Evolutionary conservation across 2,113 vertebrate genomes (phyloP), one percentile per base, ranked within the genome.

Genomic region (Myiagra hebetior): DNA sequence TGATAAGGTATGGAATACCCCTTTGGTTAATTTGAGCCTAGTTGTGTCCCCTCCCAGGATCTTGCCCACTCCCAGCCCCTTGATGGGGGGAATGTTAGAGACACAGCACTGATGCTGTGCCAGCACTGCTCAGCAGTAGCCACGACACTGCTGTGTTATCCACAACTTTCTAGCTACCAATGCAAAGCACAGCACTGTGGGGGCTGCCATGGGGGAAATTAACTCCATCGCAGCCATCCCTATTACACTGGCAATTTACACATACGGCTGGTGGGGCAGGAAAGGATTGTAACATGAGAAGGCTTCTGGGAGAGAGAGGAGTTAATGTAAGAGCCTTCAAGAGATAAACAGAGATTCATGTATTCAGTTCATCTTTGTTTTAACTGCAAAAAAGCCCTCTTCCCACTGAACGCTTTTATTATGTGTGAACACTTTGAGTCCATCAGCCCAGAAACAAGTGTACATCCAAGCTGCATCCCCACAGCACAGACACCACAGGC

Each of bases 191-290:
- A 64, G 22, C 26, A 44, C 28, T 47, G 2, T 42, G 21, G 26
- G 16, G 8, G 31, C 39, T 70, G 19, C 39, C 26, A 6, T 5
- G 24, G 26, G 11, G 50, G 72, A 49, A 64, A n/a, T 56, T 18
- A 72, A 35, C 9, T 49, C 49, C 11, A 26, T 42, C 6, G 56
- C 67, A 42, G 21, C 26, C 27, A 42, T 15, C 13, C 37, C 19
- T 19, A 33, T 4, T 19, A 16, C 18, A 47, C 14, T n/a, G 6
- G 11, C 5, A 82, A 82, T 41, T 67, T 49, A 30, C 4, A n/a
- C 0, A 22, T 53, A 24, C 8, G 53, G 2, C 7, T 37, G 13
- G 30, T n/a, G 12, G 22, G 21, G 11, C 6, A 21, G 7, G 4
- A 65, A 56, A 53, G 13, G 10, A 68, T 22, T 84, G 57, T 46